phyloP scores from a whole-genome alignment of 2,888 invertebrate species.

The Leucania comma region DNA sequence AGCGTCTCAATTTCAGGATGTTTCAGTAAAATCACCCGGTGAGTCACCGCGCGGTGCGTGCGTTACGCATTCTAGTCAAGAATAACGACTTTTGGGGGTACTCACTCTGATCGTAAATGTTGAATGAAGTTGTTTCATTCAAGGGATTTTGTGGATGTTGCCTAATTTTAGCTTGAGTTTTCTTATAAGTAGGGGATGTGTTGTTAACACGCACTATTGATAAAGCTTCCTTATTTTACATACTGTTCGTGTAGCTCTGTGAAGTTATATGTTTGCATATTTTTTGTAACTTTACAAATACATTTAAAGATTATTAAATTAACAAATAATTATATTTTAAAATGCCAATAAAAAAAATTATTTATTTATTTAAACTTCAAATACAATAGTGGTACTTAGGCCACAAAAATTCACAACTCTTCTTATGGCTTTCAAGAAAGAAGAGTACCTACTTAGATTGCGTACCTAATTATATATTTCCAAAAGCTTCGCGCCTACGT shows the following conservation, averaged over 20 bases:
- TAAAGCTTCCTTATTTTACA: neutral
- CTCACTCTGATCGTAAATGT: slow-evolving; percentile 4
- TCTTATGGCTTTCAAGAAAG: neutral
- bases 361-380: too few species aligned
- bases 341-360: too few species aligned
- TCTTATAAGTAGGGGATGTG: neutral
- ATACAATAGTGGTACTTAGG: too few species aligned
- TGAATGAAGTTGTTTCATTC: slow-evolving; percentile 43
- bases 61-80: slow-evolving; percentile 40
- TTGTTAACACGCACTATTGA: slow-evolving; percentile 1
- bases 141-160: neutral
- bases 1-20: slow-evolving; percentile 65
- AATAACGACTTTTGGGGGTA: slow-evolving; percentile 5
- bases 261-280: too few species aligned
- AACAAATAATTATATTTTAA: too few species aligned
- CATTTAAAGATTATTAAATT: too few species aligned
- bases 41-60: slow-evolving; percentile 52
- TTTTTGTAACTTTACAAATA: too few species aligned
- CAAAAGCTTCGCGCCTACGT: slow-evolving; percentile 19
- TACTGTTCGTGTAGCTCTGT: too few species aligned
- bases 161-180: neutral
- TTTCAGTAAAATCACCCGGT: slow-evolving; percentile 62
- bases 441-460: neutral
- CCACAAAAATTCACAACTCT: neutral
- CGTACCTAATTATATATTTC: neutral